Base-by-base conservation (phyloP, 2,888 invertebrate species). In the Ophioninae sp. region DNA sequence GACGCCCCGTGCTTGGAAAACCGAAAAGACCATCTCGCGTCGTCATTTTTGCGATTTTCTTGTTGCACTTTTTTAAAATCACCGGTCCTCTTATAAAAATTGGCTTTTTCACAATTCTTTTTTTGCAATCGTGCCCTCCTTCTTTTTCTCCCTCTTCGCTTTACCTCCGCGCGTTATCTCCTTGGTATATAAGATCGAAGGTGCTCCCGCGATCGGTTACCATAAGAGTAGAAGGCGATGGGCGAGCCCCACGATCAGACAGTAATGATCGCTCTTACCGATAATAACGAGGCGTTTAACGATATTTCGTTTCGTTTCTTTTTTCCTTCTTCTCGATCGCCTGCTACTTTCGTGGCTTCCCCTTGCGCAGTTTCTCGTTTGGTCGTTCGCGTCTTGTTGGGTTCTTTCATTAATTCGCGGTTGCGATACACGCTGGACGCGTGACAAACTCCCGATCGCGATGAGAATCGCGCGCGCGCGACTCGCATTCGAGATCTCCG, bases 241-340 rank as follows among this genome's bases (percentile, higher is more conserved):
- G 79, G 44, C 81, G 67, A 81, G 79, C 61, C 41, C 41, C 80
- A 74, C 50, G 83, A 85, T 84, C 79, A 81, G 86, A 87, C 87
- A 86, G 85, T 89, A 89, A 89, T 87, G 87, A 89, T 86, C 85
- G 82, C 79, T 85, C 82, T 86, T 85, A 84, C 84, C 85, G 85
- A 67, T 86, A 86, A 87, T 88, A 88, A 88, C 85, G 86, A 86
- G 80, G 81, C 88, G 79, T 84, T 88, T 88, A 85, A 82, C 73
- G 73, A 69, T 81, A 86, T 74, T 85, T 61, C 59, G 72, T 72
- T n/a, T 23, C 39, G 13, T n/a, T 30, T 41, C 8, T 41, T 41
- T 41, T 41, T 41, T 41, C 8, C 8, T 8, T 41, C 44, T 67
- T 13, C 13, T 13, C 13, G 10, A 13, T 13, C 44, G 1, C 13